Evolutionary conservation across 2,888 invertebrate species (phyloP).

Genomic region (Onchidella celtica): DNA sequence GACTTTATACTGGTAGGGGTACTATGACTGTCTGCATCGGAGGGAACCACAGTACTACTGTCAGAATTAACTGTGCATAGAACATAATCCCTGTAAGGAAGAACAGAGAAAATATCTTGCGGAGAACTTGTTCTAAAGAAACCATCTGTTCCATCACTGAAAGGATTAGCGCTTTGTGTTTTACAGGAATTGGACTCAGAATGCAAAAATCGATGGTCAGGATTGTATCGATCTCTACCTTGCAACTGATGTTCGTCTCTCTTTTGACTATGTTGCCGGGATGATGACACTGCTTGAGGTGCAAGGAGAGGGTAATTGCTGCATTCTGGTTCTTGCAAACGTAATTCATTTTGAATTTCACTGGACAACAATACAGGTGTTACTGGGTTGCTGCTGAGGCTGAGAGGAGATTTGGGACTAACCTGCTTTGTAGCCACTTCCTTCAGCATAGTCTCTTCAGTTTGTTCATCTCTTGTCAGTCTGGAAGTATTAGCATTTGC

Average conservation of each 20-base stretch:
- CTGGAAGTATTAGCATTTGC: background rate
- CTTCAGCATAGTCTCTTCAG: no score
- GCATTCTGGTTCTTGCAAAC: no score
- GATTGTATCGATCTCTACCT: no score
- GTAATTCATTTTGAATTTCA: no score
- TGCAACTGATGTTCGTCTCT: no score
- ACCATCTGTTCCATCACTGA: background rate
- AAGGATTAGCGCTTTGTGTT: background rate
- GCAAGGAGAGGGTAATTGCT: no score
- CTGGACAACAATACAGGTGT: no score
- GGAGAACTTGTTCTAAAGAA: conserved; percentile 27
- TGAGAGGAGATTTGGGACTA: background rate
- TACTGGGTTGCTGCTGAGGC: background rate
- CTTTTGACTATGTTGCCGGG: no score
- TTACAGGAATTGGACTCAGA: background rate
- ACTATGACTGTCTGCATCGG: background rate
- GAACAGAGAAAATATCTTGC: conserved; percentile 16
- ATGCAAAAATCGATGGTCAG: background rate
- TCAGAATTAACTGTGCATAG: conserved; percentile 16
- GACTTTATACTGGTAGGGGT: background rate
- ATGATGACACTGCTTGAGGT: no score
- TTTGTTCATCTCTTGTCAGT: no score
- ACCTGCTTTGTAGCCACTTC: background rate
- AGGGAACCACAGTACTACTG: background rate
- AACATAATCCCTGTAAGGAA: conserved; percentile 5